Conservation (phyloP, 2,888 invertebrate genomes). For the Leptodirus hochenwartii region DNA sequence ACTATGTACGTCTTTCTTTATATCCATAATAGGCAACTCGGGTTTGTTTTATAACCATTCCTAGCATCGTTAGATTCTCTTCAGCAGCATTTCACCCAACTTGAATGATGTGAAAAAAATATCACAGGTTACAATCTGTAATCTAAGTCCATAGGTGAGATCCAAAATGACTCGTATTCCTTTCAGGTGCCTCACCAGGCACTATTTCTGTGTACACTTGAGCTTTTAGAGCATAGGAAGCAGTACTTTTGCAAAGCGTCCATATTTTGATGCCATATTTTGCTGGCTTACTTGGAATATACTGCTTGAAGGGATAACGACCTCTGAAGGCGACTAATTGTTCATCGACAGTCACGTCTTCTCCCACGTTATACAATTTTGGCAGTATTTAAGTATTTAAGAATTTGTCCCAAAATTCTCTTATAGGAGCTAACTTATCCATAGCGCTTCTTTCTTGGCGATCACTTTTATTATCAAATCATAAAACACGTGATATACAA, state of each 20-base stretch:
- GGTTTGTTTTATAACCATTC: conserved; percentile 9
- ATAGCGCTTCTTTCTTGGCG: too few species aligned
- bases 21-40: conserved; percentile 4
- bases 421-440: conserved; percentile 4
- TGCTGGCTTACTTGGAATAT: too few species aligned
- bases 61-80: conserved; percentile 9
- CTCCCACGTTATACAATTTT: conserved; percentile 7
- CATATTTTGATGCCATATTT: too few species aligned
- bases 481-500: too few species aligned
- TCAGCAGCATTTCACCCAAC: conserved; percentile 8
- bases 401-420: conserved; percentile 8
- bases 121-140: conserved; percentile 9
- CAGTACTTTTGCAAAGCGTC: too few species aligned
- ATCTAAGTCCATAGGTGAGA: conserved; percentile 6
- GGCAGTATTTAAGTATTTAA: conserved; percentile 9
- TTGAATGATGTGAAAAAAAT: conserved; percentile 9
- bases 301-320: conserved; percentile 9
- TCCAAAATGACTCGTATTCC: conserved; percentile 9
- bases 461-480: too few species aligned
- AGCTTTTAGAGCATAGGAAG: too few species aligned
- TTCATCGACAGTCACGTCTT: conserved; percentile 9
- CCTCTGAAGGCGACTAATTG: conserved; percentile 8
- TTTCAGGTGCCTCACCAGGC: conserved; percentile 7
- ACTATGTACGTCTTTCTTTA: conserved; percentile 8
- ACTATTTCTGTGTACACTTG: conserved; percentile 9